Conservation (phyloP, 2,888 invertebrate genomes). For the Synergus laeviventris region DNA sequence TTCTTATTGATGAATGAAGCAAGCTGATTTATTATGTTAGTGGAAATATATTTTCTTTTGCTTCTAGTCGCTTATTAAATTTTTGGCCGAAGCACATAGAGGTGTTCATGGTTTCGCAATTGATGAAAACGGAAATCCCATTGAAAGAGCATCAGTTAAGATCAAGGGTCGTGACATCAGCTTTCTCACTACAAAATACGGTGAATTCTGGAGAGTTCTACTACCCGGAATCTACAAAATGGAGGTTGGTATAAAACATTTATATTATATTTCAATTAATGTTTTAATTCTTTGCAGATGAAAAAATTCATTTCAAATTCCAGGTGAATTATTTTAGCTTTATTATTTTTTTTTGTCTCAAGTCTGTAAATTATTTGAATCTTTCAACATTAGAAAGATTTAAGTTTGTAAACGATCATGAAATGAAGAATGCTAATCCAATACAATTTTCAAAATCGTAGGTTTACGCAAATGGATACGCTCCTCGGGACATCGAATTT, state of each 20-base stretch:
- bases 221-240: conserved; percentile 91
- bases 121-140: conserved; percentile 86
- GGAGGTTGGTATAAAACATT: conserved; percentile 80
- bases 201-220: conserved; percentile 96
- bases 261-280: neutral
- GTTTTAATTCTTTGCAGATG: too few relatives aligned
- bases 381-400: too few relatives aligned
- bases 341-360: neutral
- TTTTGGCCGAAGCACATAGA: conserved; percentile 90
- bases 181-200: conserved; percentile 91
- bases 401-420: neutral
- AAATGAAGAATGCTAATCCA: neutral
- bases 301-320: too few relatives aligned
- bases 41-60: conserved; percentile 1
- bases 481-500: conserved; percentile 90
- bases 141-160: conserved; percentile 87
- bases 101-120: conserved; percentile 93
- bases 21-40: too few relatives aligned
- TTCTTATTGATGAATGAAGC: too few relatives aligned
- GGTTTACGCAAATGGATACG: conserved; percentile 91
- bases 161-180: conserved; percentile 90
- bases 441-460: conserved; percentile 66
- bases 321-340: neutral
- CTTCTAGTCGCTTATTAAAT: conserved; percentile 86
- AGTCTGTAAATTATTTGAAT: neutral